phyloP scores from a whole-genome alignment of 2,888 invertebrate genomes.

The Megaustenia siamemsis region DNA sequence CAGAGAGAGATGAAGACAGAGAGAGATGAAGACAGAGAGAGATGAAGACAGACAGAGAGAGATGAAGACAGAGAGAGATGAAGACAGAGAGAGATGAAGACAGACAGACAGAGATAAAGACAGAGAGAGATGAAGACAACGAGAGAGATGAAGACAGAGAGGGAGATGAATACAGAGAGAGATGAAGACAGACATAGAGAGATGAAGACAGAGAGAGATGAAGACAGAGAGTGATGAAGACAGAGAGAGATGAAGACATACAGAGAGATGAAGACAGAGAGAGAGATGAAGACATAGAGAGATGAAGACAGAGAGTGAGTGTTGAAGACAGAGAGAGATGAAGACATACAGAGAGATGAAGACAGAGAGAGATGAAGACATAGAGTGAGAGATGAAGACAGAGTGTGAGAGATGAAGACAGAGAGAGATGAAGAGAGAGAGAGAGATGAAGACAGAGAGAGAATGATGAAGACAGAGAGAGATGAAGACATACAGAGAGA shows the following conservation, averaged over 20 bases:
- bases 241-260: not conserved
- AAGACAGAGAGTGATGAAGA: not conserved
- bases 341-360: not conserved
- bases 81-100: no score
- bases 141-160: no score
- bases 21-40: not conserved
- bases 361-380: not conserved
- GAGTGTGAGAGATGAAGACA: no score
- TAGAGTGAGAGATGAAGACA: not conserved
- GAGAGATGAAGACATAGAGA: not conserved
- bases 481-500: no score
- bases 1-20: not conserved
- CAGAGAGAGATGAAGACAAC: no score
- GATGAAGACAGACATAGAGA: no score
- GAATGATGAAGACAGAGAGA: no score
- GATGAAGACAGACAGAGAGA: not conserved
- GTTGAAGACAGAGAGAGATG: not conserved
- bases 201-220: not conserved
- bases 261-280: not conserved
- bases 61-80: not conserved
- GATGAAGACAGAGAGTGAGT: not conserved
- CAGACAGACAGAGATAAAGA: no score
- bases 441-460: not conserved
- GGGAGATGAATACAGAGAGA: not conserved
- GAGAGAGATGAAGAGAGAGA: no score